A percentile compares a stretch with the other conserved stretches of the same genome.
Evolutionary conservation across 2,113 vertebrate species (phyloP).

Genomic region (Danio rerio): DNA sequence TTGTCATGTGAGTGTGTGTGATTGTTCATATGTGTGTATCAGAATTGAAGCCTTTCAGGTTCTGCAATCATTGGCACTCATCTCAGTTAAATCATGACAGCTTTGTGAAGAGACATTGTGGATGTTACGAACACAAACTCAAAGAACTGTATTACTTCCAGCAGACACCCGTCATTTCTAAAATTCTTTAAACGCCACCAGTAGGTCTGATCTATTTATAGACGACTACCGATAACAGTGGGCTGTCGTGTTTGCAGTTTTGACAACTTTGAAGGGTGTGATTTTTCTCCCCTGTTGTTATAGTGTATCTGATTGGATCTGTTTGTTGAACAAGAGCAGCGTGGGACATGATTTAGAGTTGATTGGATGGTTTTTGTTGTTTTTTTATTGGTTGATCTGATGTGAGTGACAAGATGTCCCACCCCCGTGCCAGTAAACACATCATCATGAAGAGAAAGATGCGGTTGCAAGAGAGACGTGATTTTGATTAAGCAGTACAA

Average conservation of each 20-base stretch:
- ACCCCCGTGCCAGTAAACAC: too few species aligned
- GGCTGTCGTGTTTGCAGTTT: constrained; percentile 27
- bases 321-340: not conserved
- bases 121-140: constrained; percentile 10
- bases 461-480: too few species aligned
- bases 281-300: too few species aligned
- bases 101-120: not conserved
- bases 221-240: constrained; percentile 39
- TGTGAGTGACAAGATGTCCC: too few species aligned
- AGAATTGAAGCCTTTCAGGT: constrained; percentile 7
- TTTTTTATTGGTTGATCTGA: too few species aligned
- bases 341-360: too few species aligned
- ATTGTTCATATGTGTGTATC: not conserved
- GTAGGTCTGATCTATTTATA: constrained; percentile 38
- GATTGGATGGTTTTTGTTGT: too few species aligned
- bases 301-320: not conserved
- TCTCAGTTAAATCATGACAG: constrained; percentile 39
- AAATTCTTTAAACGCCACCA: constrained; percentile 40
- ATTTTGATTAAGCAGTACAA: too few species aligned
- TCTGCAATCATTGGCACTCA: constrained; percentile 31
- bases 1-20: constrained; percentile 4
- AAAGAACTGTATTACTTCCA: constrained; percentile 8
- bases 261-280: not conserved
- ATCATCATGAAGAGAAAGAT: too few species aligned
- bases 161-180: constrained; percentile 49